Evolutionary conservation across 2,113 vertebrate genomes (phyloP).

Genomic region (Athene noctua): DNA sequence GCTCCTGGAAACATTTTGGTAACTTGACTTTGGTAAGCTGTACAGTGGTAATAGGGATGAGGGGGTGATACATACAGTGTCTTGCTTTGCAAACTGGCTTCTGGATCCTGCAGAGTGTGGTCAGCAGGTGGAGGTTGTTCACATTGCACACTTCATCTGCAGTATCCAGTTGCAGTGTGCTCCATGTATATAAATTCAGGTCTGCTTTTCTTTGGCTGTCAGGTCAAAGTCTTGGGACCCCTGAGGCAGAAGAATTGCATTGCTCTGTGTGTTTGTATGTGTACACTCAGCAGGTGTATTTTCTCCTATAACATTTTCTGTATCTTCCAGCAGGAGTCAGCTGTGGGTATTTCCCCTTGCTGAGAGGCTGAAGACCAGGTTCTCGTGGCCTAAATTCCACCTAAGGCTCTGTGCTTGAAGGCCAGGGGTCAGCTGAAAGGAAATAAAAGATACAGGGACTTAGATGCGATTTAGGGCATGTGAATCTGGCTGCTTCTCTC

Average conservation of each 20-base stretch:
- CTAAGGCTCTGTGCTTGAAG: not conserved
- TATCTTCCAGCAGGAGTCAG: not conserved
- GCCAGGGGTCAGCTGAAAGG: not conserved
- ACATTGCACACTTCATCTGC: not conserved
- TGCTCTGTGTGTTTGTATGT: not conserved
- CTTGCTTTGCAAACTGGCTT: not conserved
- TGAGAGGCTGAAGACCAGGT: not conserved
- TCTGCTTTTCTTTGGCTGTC: not conserved
- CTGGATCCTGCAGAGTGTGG: not conserved
- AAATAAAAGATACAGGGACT: not conserved
- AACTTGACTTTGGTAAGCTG: not conserved
- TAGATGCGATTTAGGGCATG: not conserved
- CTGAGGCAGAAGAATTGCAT: not conserved
- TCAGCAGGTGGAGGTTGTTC: not conserved
- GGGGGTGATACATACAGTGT: rapidly evolving
- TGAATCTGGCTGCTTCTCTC: not conserved
- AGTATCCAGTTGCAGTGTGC: not conserved
- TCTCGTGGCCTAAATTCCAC: not conserved
- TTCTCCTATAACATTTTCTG: not conserved
- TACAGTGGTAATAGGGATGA: not conserved
- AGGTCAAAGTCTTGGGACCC: not conserved
- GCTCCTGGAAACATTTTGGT: not conserved
- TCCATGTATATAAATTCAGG: not conserved
- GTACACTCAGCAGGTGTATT: not conserved
- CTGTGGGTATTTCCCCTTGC: not conserved